Base-by-base conservation (phyloP, 2,888 invertebrate species). In the Nephrotoma guestfalica region DNA sequence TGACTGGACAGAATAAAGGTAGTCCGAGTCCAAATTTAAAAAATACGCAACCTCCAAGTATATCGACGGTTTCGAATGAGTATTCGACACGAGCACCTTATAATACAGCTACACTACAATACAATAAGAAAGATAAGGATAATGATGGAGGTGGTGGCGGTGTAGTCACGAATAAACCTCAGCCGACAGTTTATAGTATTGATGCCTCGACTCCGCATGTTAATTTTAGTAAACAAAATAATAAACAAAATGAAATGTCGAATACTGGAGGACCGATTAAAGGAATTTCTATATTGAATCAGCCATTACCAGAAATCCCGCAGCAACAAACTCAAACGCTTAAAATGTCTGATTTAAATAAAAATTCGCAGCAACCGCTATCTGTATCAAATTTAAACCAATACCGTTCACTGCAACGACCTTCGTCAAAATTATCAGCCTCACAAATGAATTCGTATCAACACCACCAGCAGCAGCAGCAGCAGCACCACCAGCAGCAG, bases 371-470 rank as follows among this genome's bases (percentile, higher is more conserved):
- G 86, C 91, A 91, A 88, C 91, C 91, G 30, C 88, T 92, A 41
- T 91, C 91, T 87, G 91, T 91, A 4, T 91, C 92, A 83, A 91
- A 93, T 86, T 89, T 94, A 6, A 91, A 91, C 47, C 93, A 94
- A 88, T 94, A 94, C 89, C 92, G 94, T 84, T 94, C 94, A 41
- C 90, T 94, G 85, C 94, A 94, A 89, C 91, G 94, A 0, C 94
- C 94, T 0, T 89, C 91, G 45, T 90, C 86, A 89, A 91, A 87
- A 87, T 90, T 40, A 88, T 88, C 13, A 87, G 88, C n/a, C 87
- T 84, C 42, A 87, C 87, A 47, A 87, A 87, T 4, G 88, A 88
- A 71, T 86, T 88, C 15, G 88, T 88, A 15, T 86, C 87, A 43
- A 87, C 88, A 84, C 86, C 83, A 86, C 88, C 88, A 86, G 87